Conservation (phyloP, 2,113 vertebrate genomes). For the Daphoenositta chrysoptera region DNA sequence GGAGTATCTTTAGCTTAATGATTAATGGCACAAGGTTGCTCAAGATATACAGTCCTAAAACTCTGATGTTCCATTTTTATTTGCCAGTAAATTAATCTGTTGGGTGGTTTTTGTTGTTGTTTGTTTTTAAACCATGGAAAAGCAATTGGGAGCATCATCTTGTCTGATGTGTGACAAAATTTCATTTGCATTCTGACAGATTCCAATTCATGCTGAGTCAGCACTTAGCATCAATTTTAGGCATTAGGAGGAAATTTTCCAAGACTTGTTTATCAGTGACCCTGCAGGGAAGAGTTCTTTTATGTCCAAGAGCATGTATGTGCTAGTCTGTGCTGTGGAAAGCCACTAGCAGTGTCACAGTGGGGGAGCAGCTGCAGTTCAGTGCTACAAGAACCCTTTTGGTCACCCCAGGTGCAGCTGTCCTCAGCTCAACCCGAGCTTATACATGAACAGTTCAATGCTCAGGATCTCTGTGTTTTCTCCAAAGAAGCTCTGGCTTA, state of each 20-base stretch:
- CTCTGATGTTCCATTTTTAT: background rate
- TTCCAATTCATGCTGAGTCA: background rate
- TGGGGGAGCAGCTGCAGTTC: background rate
- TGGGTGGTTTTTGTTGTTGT: background rate
- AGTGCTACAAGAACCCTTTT: background rate
- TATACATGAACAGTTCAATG: background rate
- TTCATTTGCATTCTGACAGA: background rate
- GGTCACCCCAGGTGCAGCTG: background rate
- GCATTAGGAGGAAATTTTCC: background rate
- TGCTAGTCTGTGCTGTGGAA: background rate
- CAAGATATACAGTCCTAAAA: background rate
- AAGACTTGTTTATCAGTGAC: background rate
- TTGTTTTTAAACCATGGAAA: background rate
- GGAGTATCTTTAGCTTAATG: background rate
- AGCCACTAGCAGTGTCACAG: background rate
- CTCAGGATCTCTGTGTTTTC: background rate
- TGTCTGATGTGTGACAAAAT: background rate
- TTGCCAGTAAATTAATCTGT: background rate
- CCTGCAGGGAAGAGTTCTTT: background rate
- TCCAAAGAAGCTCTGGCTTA: background rate
- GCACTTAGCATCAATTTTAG: background rate
- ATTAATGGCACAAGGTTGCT: background rate
- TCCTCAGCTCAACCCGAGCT: background rate
- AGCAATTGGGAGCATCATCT: background rate
- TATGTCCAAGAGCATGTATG: rapidly evolving